phyloP scores from a whole-genome alignment of 92 coral and sea anemone species.

The Palythoa grandiflora region DNA sequence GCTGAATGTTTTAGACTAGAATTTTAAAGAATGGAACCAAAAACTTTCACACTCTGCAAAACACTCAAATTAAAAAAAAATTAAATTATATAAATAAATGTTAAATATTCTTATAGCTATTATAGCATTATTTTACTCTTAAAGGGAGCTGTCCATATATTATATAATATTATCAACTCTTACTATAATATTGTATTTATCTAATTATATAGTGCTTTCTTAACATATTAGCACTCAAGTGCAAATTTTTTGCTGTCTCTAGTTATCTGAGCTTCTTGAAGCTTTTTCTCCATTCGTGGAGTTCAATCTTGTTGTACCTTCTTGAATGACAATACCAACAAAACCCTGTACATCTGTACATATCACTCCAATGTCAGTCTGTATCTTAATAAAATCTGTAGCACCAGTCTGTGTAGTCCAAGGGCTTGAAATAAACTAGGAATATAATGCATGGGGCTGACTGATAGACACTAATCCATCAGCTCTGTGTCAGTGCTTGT shows the following conservation, averaged over 20 bases:
- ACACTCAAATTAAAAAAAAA: conserved; percentile 39
- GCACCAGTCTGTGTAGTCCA: neutral
- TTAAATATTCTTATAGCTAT: conserved; percentile 49
- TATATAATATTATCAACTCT: conserved; percentile 32
- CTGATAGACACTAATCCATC: conserved; percentile 11
- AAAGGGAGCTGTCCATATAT: conserved; percentile 43
- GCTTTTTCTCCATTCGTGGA: conserved; percentile 11
- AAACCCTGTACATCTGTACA: conserved; percentile 1
- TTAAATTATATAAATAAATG: conserved; percentile 45
- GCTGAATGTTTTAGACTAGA: neutral
- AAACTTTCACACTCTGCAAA: neutral
- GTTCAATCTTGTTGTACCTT: neutral
- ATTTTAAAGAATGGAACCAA: neutral
- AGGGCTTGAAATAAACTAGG: neutral
- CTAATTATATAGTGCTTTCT: conserved; percentile 16
- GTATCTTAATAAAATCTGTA: neutral
- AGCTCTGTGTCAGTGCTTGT: neutral
- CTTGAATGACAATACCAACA: neutral
- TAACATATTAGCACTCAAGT: neutral
- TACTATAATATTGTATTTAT: conserved; percentile 11
- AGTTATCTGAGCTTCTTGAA: conserved; percentile 9
- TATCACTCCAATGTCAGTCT: neutral
- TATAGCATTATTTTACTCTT: conserved; percentile 35
- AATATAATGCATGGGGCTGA: neutral
- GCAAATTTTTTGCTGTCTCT: neutral